Evolutionary conservation across 2,888 invertebrate genomes (phyloP), one percentile per base, ranked within the genome.

Genomic region (Torymus auratus): DNA sequence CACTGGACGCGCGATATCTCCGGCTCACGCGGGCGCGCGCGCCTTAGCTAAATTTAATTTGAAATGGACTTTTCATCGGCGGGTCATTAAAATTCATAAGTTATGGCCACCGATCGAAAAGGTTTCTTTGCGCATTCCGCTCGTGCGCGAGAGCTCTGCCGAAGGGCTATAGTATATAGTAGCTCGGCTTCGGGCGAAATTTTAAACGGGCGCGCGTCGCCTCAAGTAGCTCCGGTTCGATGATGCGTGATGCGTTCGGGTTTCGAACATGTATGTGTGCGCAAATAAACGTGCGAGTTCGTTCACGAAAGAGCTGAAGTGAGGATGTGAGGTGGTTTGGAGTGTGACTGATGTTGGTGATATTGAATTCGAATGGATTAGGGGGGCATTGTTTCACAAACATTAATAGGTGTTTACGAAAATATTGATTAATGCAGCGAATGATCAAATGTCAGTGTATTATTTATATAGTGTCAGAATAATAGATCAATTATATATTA

Each of bases 41-140:
- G 64, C 69, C 68, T 61, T 64, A 53, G 70, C 73, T 73, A 81
- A 78, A 81, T 81, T 81, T 81, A 78, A 81, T 81, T 82, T 76
- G 72, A 75, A 79, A 79, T 67, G 68, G 79, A 61, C 74, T 72
- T 82, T 82, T 82, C 78, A 82, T 82, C 82, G 78, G 55, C 28
- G 69, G 53, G 75, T 62, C 79, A 82, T 82, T 82, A 82, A 82
- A 79, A 82, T 82, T 82, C 79, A 82, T 77, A 82, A 82, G 79
- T 77, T 82, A 77, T 53, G 76, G 53, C 55, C 52, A 62, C 56
- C 68, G 68, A 67, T 72, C 41, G 41, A 41, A 41, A 41, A 41
- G 41, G 41, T 41, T 41, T 41, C 41, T 41, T 41, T 41, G 41
- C 41, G 41, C 41, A 41, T 41, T 41, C 41, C 41, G 28, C 10